These are phyloP conservation scores for Sarcophaga caerulescens DNA, from an alignment of 2,888 invertebrate species.

Conservation along the genomic window DNA sequence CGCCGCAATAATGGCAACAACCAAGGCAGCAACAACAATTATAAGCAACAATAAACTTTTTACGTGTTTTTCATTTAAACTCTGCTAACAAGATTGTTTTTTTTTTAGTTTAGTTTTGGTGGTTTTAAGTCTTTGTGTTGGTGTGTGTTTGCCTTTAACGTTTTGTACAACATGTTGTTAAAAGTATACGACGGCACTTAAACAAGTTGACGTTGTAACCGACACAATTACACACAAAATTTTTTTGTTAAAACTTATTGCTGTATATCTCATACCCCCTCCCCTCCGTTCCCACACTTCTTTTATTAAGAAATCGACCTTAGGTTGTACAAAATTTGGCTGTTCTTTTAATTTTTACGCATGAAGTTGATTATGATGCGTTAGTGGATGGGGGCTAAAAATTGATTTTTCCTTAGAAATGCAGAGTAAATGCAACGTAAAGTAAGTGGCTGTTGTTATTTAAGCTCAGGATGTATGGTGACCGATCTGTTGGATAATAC, in stretches of 20 bases:
- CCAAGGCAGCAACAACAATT: not conserved
- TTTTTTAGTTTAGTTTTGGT: not conserved
- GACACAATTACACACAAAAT: not conserved
- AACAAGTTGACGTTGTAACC: slow-evolving; percentile 19
- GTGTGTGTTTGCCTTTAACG: not conserved
- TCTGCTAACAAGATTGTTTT: not conserved
- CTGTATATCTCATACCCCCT: not conserved
- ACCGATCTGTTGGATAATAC: no score
- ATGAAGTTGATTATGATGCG: no score
- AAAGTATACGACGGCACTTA: slow-evolving; percentile 21
- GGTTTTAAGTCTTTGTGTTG: not conserved
- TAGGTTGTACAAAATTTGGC: slow-evolving; percentile 17
- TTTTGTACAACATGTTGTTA: slow-evolving; percentile 13
- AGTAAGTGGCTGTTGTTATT: no score
- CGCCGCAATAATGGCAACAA: not conserved
- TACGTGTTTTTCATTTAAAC: slow-evolving; percentile 30
- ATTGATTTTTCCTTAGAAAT: no score
- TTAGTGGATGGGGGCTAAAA: no score
- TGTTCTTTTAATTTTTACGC: slow-evolving; percentile 6
- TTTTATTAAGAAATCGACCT: not conserved
- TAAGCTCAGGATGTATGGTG: no score
- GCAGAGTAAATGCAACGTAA: no score
- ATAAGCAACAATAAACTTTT: slow-evolving; percentile 22
- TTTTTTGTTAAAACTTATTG: not conserved
- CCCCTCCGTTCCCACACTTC: not conserved